Percentiles rank a stretch among this genome's conserved stretches.
These are phyloP conservation scores for Emydocephalus ijimae DNA, from an alignment of 2,113 vertebrate species.

Conservation along the genomic window DNA sequence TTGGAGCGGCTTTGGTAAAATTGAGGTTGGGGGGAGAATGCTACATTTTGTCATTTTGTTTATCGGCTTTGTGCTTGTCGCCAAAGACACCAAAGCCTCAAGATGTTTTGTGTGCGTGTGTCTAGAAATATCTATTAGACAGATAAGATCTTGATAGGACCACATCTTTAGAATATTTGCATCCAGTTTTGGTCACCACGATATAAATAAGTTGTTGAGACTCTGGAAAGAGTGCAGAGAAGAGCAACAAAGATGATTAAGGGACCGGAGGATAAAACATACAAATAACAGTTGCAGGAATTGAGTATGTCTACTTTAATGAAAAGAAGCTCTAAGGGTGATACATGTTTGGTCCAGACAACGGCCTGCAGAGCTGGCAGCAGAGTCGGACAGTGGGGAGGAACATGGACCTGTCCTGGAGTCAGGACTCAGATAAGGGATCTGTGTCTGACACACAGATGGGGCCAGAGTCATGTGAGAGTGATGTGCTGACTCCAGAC, in stretches of 20 bases:
- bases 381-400: too few species aligned
- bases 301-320: neutral
- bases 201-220: neutral
- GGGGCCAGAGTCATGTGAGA: too few species aligned
- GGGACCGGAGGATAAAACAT: neutral
- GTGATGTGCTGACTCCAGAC: too few species aligned
- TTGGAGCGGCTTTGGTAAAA: slow-evolving; percentile 37
- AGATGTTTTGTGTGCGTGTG: neutral
- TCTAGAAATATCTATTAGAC: neutral
- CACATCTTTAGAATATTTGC: neutral
- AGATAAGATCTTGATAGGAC: neutral
- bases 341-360: too few species aligned
- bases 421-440: too few species aligned
- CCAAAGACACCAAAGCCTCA: neutral
- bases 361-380: too few species aligned
- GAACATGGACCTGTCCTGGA: too few species aligned
- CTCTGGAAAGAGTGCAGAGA: neutral
- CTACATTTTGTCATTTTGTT: slow-evolving; percentile 3
- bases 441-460: too few species aligned
- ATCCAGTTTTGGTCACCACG: neutral
- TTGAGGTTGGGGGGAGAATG: neutral
- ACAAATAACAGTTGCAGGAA: neutral
- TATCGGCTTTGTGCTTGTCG: neutral
- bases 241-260: neutral
- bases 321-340: neutral